Evolutionary conservation across 2,113 vertebrate genomes (phyloP), one percentile per base, ranked within the genome.

Genomic region (Eonycteris spelaea): DNA sequence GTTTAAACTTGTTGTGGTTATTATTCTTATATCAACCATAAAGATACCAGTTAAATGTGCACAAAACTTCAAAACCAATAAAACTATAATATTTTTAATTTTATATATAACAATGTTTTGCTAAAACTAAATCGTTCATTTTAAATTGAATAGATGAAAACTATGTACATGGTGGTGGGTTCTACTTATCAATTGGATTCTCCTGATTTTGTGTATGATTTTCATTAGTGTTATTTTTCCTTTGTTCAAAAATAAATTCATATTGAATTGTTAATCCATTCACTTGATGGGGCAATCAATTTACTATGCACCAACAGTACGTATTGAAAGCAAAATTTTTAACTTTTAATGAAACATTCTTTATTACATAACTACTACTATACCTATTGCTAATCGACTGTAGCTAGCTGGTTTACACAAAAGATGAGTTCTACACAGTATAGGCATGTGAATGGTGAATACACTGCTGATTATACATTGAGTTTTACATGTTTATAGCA

Each of bases 231-330:
- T 30, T 78, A 70, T 45, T 96, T 85, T 86, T 80, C 18, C 57
- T 95, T 90, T 80, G 35, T 59, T 95, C 85, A 79, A 79, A 91
- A 89, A 67, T 30, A 89, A 84, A 79, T 67, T 73, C 48, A 10
- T 68, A 43, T 67, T 73, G 63, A 85, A 90, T 40, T 6, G n/a
- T 92, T 86, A 80, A 80, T 68, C 48, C 53, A 51, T 35, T 90
- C n/a, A 43, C 7, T 35, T 59, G 28, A 43, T 43, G 1, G n/a
- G 24, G 22, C 24, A 73, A 74, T 90, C 40, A 71, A 53, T 92
- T 90, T 74, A 79, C 22, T 74, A 30, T 38, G 22, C 40, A 80
- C 9, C 28, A 19, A 71, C 5, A 85, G 55, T 71, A 77, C 15
- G 53, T 63, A 78, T 59, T 71, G 19, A 84, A 83, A 83, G 30